Conservation (phyloP, 2,113 vertebrate genomes). For the Panthera leo region DNA sequence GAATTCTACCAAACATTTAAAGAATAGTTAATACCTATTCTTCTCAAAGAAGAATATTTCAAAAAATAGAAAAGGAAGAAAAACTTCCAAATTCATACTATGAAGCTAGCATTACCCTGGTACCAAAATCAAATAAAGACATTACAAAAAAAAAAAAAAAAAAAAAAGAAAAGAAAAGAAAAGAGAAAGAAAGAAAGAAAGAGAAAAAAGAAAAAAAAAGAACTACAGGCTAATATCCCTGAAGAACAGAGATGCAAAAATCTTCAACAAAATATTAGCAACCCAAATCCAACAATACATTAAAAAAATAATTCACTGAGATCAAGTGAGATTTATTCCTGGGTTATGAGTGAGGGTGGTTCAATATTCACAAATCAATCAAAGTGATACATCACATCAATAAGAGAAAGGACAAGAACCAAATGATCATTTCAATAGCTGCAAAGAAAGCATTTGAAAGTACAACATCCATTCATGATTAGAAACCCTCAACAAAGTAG, state of each 20-base stretch:
- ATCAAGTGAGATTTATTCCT: background rate
- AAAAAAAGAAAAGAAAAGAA: no score
- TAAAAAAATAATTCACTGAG: background rate
- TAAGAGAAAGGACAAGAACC: background rate
- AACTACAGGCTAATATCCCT: no score
- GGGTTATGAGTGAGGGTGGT: background rate
- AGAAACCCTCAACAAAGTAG: background rate
- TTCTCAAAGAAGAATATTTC: no score
- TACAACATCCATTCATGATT: background rate
- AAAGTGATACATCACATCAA: background rate
- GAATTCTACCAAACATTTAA: no score
- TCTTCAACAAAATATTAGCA: background rate
- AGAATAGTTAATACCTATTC: no score
- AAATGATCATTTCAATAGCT: background rate
- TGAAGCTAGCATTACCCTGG: no score
- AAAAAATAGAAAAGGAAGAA: no score
- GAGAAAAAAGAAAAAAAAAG: no score
- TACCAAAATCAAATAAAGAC: no score
- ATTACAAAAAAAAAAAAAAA: no score
- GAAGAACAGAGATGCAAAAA: background rate
- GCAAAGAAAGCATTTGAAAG: background rate
- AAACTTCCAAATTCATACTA: no score
- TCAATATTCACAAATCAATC: background rate
- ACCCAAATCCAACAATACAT: background rate
- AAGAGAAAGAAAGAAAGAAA: no score